Evolutionary conservation across 2,888 invertebrate species (phyloP), one percentile per base, ranked within the genome.

Genomic region (Lasiommata megera): DNA sequence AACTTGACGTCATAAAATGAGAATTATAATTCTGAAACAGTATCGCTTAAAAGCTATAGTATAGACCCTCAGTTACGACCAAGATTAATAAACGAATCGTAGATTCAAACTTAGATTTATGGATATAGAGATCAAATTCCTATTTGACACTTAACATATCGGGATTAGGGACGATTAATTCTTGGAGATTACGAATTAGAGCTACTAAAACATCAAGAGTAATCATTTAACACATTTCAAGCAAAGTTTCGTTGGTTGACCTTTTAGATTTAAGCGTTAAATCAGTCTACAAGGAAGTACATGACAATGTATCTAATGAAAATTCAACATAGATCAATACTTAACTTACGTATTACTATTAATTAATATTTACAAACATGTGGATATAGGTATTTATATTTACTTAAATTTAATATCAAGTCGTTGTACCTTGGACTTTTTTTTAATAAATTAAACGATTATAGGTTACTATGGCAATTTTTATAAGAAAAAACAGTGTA

Each of bases 351-450:
- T 31, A 31, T 6, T 1, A 31, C 9, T 31, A 3, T 34, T 34
- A 34, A 11, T 11, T 34, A 34, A 11, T 34, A 34, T 34, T 11
- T 34, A 34, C 34, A 34, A 34, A 11, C 11, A 11, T 1, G 9
- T 11, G 34, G 11, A 11, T 34, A 34, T 34, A 34, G 11, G 11
- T 34, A 11, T 11, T 34, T 11, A 34, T 9, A 9, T 34, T 48
- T 37, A 23, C 14, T 23, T 37, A 48, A 41, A 23, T 41, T 41
- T n/a, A 23, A 44, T 52, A 43, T 37, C 16, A 40, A 60, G 60
- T 62, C 62, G 62, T 62, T 62, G 62, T 62, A 62, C 29, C 31
- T 46, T 56, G 59, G 60, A 60, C 56, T 60, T 54, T 52, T 17
- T 34, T 23, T 37, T 38, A 40, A 40, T 29, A n/a, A 9, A 16